Conservation (phyloP, 2,888 invertebrate genomes). For the Antitype chi region DNA sequence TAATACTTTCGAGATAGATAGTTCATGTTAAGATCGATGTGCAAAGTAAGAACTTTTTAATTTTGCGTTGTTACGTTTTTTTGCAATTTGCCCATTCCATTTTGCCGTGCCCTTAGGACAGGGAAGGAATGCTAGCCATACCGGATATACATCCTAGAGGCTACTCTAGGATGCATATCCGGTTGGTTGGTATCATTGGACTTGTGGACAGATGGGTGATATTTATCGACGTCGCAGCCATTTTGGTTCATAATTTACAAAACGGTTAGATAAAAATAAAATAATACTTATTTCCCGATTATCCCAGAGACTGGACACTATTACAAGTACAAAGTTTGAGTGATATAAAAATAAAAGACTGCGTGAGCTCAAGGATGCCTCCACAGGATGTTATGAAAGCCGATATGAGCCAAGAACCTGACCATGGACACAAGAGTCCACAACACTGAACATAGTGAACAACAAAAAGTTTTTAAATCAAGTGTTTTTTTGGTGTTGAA, state of each 20-base stretch:
- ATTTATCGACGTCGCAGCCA: too few species aligned
- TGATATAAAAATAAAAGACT: conserved; percentile 22
- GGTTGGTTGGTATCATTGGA: too few species aligned
- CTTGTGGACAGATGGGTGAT: too few species aligned
- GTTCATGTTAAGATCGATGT: background rate
- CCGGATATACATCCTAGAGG: too few species aligned
- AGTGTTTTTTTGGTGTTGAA: background rate
- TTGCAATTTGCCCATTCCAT: too few species aligned
- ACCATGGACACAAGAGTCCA: conserved; percentile 28
- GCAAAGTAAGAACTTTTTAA: too few species aligned
- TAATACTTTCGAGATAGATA: background rate
- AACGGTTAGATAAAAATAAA: background rate
- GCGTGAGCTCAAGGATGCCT: conserved; percentile 38
- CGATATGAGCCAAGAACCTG: conserved; percentile 42
- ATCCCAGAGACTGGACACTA: background rate
- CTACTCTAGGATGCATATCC: too few species aligned
- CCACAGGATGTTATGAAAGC: conserved; percentile 53
- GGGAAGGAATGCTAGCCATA: too few species aligned
- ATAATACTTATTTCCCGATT: background rate
- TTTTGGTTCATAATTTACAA: background rate
- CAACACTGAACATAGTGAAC: conserved; percentile 1
- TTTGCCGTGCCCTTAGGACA: too few species aligned
- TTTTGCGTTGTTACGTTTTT: too few species aligned
- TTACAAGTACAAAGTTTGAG: background rate
- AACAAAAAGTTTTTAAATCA: background rate